These are phyloP conservation scores for Beroe ovata DNA, from an alignment of 37 sponge, comb jelly and placozoan genomes.

Conservation along the genomic window DNA sequence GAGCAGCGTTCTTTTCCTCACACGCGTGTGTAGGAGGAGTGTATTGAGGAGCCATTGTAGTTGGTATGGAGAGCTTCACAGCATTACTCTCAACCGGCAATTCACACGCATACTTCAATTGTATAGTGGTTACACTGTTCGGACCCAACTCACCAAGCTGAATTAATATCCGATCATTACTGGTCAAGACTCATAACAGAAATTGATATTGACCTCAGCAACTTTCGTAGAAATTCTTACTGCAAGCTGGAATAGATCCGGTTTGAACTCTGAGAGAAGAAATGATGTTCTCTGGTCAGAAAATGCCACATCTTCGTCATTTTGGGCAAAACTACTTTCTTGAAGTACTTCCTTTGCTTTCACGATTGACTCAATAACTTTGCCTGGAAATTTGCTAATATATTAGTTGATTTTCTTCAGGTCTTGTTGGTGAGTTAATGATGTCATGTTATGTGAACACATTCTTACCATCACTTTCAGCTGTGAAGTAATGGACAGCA, in stretches of 20 bases:
- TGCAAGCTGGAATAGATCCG: constrained; percentile 32
- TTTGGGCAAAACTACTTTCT: not conserved
- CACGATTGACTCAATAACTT: not conserved
- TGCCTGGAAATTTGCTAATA: no score
- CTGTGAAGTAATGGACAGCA: constrained; percentile 42
- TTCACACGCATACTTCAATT: constrained; percentile 34
- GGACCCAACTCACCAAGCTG: constrained; percentile 44
- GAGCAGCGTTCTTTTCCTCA: not conserved
- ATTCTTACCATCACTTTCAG: constrained; percentile 38
- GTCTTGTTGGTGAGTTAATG: no score
- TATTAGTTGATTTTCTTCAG: no score
- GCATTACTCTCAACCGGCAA: constrained; percentile 25
- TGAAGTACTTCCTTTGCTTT: not conserved
- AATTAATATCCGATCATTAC: not conserved
- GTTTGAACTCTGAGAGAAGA: constrained; percentile 60
- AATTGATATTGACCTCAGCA: no score
- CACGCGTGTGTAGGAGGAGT: not conserved
- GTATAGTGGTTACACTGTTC: constrained; percentile 41
- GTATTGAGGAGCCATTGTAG: constrained; percentile 53
- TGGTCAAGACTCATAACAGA: not conserved
- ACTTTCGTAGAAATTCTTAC: not conserved
- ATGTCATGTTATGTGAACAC: no score
- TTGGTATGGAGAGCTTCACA: constrained; percentile 30
- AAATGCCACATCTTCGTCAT: constrained; percentile 39
- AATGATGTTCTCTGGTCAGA: not conserved